These are phyloP conservation scores for Aptenodytes patagonicus DNA, from an alignment of 2,113 vertebrate genomes.

Conservation along the genomic window DNA sequence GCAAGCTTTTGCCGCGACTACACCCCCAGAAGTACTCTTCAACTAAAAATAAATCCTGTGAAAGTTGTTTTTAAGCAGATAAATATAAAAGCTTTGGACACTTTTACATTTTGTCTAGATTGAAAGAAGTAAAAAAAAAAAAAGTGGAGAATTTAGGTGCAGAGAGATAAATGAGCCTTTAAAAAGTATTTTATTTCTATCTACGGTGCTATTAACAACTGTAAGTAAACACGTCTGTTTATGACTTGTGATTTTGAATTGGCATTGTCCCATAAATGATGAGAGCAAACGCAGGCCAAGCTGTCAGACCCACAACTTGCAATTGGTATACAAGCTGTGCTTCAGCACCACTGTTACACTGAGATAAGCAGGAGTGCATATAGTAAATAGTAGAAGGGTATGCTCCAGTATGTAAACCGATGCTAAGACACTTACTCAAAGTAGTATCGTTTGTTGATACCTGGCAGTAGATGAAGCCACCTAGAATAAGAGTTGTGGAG, in stretches of 20 bases:
- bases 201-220: not conserved
- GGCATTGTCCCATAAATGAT: not conserved
- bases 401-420: not conserved
- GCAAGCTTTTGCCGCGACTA: not conserved
- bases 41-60: not conserved
- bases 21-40: not conserved
- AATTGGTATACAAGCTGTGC: not conserved
- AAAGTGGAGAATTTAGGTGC: not conserved
- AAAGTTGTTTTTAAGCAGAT: not conserved
- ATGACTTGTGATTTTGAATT: constrained; percentile 2
- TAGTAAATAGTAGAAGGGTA: not conserved
- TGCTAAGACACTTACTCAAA: not conserved
- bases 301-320: not conserved
- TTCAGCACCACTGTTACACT: not conserved
- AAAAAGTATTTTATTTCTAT: not conserved
- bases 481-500: not conserved
- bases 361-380: not conserved
- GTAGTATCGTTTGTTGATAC: accelerated
- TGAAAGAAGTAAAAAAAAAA: not conserved
- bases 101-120: not conserved
- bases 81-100: not conserved
- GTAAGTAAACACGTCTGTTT: not conserved
- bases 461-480: not conserved
- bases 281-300: not conserved
- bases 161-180: not conserved